Base-by-base conservation (phyloP, 1,140 invertebrate genomes). In the Diploscapter pachys region DNA sequence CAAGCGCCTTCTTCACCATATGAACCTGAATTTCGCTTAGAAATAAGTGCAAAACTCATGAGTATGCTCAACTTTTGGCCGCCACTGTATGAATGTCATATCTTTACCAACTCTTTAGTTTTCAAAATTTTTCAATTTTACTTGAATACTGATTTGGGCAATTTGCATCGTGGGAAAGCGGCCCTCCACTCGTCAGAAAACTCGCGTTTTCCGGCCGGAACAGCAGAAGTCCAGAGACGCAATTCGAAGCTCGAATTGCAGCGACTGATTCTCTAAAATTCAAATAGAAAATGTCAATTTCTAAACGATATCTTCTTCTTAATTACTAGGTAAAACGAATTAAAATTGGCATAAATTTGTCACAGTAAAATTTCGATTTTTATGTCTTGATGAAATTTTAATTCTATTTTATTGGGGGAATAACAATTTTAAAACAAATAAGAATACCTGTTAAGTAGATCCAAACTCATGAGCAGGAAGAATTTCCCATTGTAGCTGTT, bases 71-170 rank as follows among this genome's bases (percentile, higher is more conserved):
- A 31, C 31, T 31, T 31, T 31, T 31, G 31, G 31, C 31, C 31
- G 31, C 31, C 31, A 31, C 31, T 31, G 31, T 31, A 31, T 31
- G 31, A 31, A 31, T 31, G 31, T 31, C 31, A 31, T 31, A 31
- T 31, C 31, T 31, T 31, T 31, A 31, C 31, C 31, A 31, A 31
- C 31, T 31, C 31, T 31, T 31, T 31, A 31, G 31, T 31, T 31
- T 31, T 31, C 31, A 31, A 31, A 31, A 31, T 31, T 31, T 31
- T 31, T 31, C 31, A 31, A 31, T 31, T 31, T 31, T 57, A 13
- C 63, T 59, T 75, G 70, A 48, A 9, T 73, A 13, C n/a, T 11
- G 9, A 73, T 73, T 73, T 9, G 71, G 71, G n/a, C 63, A 73
- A 5, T 50, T 8, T 11, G 72, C 8, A 31, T 74, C 72, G 9